Base-by-base conservation (phyloP, 2,113 vertebrate species). In the Rostratula benghalensis region DNA sequence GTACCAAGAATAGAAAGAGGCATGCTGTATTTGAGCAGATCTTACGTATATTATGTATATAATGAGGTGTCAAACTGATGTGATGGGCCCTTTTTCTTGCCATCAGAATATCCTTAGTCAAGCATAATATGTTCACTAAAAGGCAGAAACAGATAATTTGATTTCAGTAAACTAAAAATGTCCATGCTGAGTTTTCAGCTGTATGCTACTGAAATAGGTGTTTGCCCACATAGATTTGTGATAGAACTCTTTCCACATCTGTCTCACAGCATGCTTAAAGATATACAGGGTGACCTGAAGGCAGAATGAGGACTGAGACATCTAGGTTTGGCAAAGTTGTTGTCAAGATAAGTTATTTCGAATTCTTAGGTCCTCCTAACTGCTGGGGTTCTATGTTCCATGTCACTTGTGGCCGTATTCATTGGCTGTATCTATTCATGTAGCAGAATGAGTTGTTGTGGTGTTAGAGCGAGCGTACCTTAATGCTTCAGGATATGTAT, bases 301-400 rank as follows among this genome's bases (percentile, higher is more conserved):
- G 43, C 30, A 68, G 48, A 37, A 57, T 33, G 6, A 54, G 25
- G 43, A 24, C 9, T 60, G 35, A 45, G 73, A 31, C 9, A 23
- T 31, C 6, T 35, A 20, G 48, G 6, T 68, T 48, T 2, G 8
- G 33, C 23, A 16, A 33, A 65, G 30, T 23, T 70, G 31, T 48
- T 57, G 23, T 63, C 19, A 11, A 28, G 19, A 11, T n/a, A 22
- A 9, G 5, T 59, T 74, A 13, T 33, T 71, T 79, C 27, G 70
- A 53, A 69, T 41, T 27, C 17, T 48, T 41, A 51, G 50, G 27
- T 31, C 19, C 22, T 70, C 43, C 3, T 22, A 45, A 20, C 10
- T 5, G 1, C 15, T 39, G 27, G 3, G 25, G 27, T 54, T 79
- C 12, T 51, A 1, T 65, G 20, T 64, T 79, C 27, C 1, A 1